Evolutionary conservation across 2,888 invertebrate genomes (phyloP).

Genomic region (Ptychoptera albimana): DNA sequence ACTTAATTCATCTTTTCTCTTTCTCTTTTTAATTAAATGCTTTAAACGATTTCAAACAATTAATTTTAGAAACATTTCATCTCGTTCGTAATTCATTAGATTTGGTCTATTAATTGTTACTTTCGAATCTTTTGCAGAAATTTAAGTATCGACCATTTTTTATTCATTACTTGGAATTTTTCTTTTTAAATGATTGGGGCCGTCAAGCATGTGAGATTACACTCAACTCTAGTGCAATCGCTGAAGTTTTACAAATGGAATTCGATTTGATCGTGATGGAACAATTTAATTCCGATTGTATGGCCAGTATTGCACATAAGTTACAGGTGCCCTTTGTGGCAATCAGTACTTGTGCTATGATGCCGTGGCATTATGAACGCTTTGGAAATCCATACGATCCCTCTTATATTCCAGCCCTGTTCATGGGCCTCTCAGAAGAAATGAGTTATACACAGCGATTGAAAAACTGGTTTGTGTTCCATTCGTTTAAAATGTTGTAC

Average conservation of each 20-base stretch:
- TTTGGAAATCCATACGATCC: slow-evolving; percentile 38
- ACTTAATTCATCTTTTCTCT: no score
- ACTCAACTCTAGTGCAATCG: slow-evolving; percentile 18
- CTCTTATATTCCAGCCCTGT: slow-evolving; percentile 35
- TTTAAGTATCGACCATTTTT: no score
- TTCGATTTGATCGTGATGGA: slow-evolving; percentile 52
- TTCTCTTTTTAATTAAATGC: no score
- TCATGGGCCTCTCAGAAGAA: slow-evolving; percentile 28
- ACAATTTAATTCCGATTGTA: slow-evolving; percentile 53
- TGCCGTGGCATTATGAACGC: slow-evolving; percentile 40
- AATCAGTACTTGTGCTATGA: slow-evolving; percentile 37
- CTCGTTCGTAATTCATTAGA: no score
- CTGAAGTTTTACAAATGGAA: slow-evolving; percentile 17
- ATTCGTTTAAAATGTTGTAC: slow-evolving; percentile 16
- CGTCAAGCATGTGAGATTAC: slow-evolving; percentile 16
- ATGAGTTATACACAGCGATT: slow-evolving; percentile 29
- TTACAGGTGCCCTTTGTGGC: slow-evolving; percentile 41
- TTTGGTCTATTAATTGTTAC: no score
- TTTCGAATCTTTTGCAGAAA: no score
- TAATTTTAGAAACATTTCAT: no score
- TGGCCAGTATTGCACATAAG: slow-evolving; percentile 43
- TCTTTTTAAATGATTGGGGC: slow-evolving; percentile 21
- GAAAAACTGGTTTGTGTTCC: slow-evolving; percentile 26
- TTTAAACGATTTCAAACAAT: no score
- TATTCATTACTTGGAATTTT: slow-evolving; percentile 12